Base-by-base conservation (phyloP, 2,888 invertebrate genomes). In the Salpingus planirostris region DNA sequence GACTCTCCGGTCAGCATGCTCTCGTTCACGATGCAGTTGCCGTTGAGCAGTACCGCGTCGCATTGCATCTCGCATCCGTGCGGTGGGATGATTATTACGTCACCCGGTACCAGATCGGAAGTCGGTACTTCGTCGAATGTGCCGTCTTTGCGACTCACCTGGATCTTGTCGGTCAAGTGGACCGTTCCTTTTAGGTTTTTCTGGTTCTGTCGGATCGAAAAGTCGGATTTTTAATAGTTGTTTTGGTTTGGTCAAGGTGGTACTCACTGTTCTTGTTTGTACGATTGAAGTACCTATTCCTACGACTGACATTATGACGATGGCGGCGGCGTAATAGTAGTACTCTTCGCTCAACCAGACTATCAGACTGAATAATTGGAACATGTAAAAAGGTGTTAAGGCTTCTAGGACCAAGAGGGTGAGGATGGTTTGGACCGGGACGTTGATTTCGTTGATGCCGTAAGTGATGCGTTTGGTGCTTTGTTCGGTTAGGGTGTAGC, bases 311-410 rank as follows among this genome's bases (percentile, higher is more conserved):
- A 91, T 89, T 2, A 81, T 52, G 12, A 90, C 69, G 31, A 95
- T 90, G 23, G 88, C 89, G 11, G 80, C 68, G 12, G 91, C 88
- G 61, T 92, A 95, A 57, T 86, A 88, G 50, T 82, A 79, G 57
- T 95, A 95, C 29, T 82, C 74, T 57, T 95, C 93, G 1, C 80
- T 72, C 28, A 87, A 73, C 95, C 95, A 95, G 27, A 95, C 74
- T 7, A 77, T 72, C 40, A 89, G 81, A 22, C 91, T 91, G 67
- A 91, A 90, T 42, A 92, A 61, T 76, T 95, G 93, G 70, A 95
- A 95, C 56, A 93, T 80, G 68, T 93, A 95, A 68, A 93, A 95
- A 3, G 95, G 93, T 59, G 92, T 91, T 50, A 93, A 74, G n/a
- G 85, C 81, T 63, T 91, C 91, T 41, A 88, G 66, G 10, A 84